phyloP scores from a whole-genome alignment of 2,113 vertebrate species.

The Odocoileus hemionus region DNA sequence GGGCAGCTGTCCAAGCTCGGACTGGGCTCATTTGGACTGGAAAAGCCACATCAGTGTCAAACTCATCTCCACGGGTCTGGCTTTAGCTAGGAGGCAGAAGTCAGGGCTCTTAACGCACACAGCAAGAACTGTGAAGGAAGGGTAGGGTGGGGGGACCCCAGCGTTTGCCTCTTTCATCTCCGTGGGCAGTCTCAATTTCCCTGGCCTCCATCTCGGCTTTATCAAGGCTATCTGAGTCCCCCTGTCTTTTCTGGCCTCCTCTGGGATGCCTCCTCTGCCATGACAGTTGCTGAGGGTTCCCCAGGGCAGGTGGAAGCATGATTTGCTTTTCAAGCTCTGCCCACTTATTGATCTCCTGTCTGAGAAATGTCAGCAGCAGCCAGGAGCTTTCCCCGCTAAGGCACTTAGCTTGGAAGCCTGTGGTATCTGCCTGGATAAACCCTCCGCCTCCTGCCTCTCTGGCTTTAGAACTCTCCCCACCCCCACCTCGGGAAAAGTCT shows the following conservation, averaged over 20 bases:
- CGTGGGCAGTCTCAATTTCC: slow-evolving; percentile 13
- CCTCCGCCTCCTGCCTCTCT: slow-evolving; percentile 49
- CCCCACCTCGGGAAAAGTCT: slow-evolving; percentile 63
- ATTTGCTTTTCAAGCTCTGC: slow-evolving; percentile 74
- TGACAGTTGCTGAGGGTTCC: slow-evolving; percentile 70
- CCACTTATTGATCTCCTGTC: slow-evolving; percentile 76
- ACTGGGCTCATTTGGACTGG: background rate
- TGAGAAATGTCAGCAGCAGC: slow-evolving; percentile 73
- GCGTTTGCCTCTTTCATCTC: slow-evolving; percentile 39
- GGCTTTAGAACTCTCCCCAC: slow-evolving; percentile 63
- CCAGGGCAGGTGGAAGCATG: slow-evolving; percentile 67
- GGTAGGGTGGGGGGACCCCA: background rate
- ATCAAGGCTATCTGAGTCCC: slow-evolving; percentile 54
- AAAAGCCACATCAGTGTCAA: slow-evolving; percentile 25
- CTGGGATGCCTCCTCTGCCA: slow-evolving; percentile 52
- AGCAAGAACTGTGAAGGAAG: background rate
- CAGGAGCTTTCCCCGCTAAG: slow-evolving; percentile 53
- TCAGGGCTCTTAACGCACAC: slow-evolving; percentile 21
- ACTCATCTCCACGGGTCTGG: background rate
- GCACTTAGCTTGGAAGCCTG: slow-evolving; percentile 69
- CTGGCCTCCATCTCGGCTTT: background rate
- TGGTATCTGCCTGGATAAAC: slow-evolving; percentile 55
- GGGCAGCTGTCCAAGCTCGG: background rate
- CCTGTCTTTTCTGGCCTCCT: slow-evolving; percentile 51
- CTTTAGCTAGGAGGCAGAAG: slow-evolving; percentile 34